Evolutionary conservation across 2,888 invertebrate species (phyloP).

Genomic region (Caradrina kadenii): DNA sequence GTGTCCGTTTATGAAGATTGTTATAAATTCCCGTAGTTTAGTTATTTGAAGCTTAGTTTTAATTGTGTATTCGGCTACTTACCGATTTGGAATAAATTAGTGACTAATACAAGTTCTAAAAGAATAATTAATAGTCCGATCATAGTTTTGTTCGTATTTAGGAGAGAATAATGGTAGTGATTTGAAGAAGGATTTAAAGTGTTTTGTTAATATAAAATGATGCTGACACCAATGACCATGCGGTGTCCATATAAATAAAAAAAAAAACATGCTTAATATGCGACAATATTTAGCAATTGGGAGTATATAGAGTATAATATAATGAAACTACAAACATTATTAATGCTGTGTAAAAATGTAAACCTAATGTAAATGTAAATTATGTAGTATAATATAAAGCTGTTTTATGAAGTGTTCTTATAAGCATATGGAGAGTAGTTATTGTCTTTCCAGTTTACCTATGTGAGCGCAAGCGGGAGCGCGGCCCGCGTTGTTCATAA

Average conservation of each 20-base stretch:
- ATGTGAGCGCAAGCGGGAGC: slow-evolving; percentile 64
- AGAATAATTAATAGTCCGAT: slow-evolving; percentile 69
- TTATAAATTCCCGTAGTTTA: slow-evolving; percentile 81
- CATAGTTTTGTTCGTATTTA: slow-evolving; percentile 69
- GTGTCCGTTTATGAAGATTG: slow-evolving; percentile 77
- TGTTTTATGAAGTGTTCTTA: slow-evolving; percentile 90
- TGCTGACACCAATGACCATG: slow-evolving; percentile 79
- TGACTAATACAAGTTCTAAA: slow-evolving; percentile 80
- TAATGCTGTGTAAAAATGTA: slow-evolving; percentile 90
- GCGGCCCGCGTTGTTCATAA: slow-evolving; percentile 59
- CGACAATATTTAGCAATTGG: slow-evolving; percentile 90
- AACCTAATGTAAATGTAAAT: slow-evolving; percentile 89
- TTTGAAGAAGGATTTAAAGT: slow-evolving; percentile 72
- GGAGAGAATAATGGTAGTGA: slow-evolving; percentile 61
- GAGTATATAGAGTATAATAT: slow-evolving; percentile 88
- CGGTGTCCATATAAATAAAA: slow-evolving; percentile 75
- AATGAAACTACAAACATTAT: slow-evolving; percentile 88
- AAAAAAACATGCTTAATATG: slow-evolving; percentile 85
- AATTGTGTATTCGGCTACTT: slow-evolving; percentile 80
- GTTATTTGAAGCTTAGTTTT: slow-evolving; percentile 78
- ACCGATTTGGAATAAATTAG: slow-evolving; percentile 75
- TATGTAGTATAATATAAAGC: slow-evolving; percentile 89
- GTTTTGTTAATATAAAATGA: slow-evolving; percentile 77
- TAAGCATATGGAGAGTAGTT: slow-evolving; percentile 84
- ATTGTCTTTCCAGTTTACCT: slow-evolving; percentile 72